Evolutionary conservation across 2,113 vertebrate genomes (phyloP).

Genomic region (Rhinichthys klamathensis): DNA sequence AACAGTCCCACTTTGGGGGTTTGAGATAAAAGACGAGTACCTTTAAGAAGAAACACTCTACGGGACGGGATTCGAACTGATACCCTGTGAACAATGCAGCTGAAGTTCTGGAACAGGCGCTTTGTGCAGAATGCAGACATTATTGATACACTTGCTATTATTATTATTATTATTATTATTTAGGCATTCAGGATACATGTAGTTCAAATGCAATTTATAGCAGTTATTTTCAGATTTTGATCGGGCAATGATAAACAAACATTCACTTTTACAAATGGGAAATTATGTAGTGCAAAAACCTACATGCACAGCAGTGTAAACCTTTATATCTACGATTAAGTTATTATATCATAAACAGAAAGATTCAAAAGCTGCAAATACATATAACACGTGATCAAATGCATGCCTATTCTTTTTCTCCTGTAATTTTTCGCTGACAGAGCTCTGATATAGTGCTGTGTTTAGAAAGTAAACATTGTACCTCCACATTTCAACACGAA

Average conservation of each 20-base stretch:
- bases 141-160: neutral
- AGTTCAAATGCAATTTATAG: neutral
- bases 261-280: neutral
- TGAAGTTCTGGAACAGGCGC: constrained; percentile 60
- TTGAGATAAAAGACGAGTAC: constrained; percentile 59
- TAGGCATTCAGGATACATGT: neutral
- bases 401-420: neutral
- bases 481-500: neutral
- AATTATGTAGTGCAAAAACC: neutral
- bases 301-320: neutral
- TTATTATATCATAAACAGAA: neutral
- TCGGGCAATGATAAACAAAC: neutral
- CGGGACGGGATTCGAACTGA: constrained; percentile 51
- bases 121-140: constrained; percentile 61
- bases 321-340: neutral
- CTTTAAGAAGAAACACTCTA: constrained; percentile 46
- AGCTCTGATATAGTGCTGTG: neutral
- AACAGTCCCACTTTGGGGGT: constrained; percentile 74
- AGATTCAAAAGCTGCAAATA: neutral
- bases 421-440: neutral
- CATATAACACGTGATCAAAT: neutral
- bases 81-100: constrained; percentile 57
- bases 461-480: neutral
- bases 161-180: neutral
- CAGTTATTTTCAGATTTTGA: neutral